Evolutionary conservation across 2,113 vertebrate species (phyloP), one percentile per base, ranked within the genome.

Genomic region (Ceuthmochares aereus): DNA sequence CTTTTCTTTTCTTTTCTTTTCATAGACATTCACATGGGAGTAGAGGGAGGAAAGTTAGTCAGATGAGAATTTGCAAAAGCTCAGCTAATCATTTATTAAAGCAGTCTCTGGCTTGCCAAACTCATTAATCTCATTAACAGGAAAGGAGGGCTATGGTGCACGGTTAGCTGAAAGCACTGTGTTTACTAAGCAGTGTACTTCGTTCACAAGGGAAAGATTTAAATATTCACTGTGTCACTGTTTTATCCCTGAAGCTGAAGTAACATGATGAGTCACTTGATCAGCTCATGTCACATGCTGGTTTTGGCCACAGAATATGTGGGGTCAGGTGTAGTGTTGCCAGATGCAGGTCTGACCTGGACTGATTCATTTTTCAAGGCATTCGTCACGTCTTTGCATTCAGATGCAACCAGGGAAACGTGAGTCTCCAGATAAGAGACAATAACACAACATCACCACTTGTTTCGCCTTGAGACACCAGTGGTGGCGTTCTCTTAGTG

Each of bases 51-150:
- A 81, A 92, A 92, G 90, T 95, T 94, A 81, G 76, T 96, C 93
- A 73, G 82, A 95, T 59, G 87, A 95, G 91, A 94, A 91, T 90
- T 91, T 91, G 87, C 83, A 94, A 78, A 96, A 96, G 70, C 87
- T 95, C 92, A 95, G 25, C 95, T 96, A 97, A 97, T 97, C 93
- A 97, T 96, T 97, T 92, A 84, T 95, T 95, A 96, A 95, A 93
- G 93, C 49, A 77, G 92, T 93, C 78, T 90, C 22, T 74, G 81
- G 55, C 84, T 85, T 92, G 76, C 90, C 95, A 94, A 92, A 95
- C 81, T 96, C 90, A 81, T 92, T 97, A 89, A 95, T 96, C 97
- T 97, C 93, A 86, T 96, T 97, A 97, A 95, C 90, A 92, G 83
- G 74, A 78, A 91, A 79, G 74, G 80, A 93, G 60, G 78, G 56